Evolutionary conservation across 2,888 invertebrate species (phyloP), one percentile per base, ranked within the genome.

Genomic region (Ophraella communa): DNA sequence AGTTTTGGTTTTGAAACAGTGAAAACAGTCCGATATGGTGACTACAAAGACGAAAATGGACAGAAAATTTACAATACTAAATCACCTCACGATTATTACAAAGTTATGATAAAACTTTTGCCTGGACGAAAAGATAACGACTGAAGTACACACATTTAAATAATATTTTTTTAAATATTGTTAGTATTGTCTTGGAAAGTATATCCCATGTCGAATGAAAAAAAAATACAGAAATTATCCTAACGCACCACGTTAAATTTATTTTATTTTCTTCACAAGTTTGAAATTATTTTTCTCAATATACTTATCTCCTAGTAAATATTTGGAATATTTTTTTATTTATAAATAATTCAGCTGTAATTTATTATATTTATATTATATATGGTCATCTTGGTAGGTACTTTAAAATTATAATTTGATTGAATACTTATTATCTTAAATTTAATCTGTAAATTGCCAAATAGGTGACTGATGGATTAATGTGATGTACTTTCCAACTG

Each of bases 41-140:
- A 92, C 66, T 89, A 91, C 77, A 85, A 86, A 58, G 89, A 91
- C 74, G 85, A 84, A 53, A 76, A 80, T 33, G 90, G 88, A 0
- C 76, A 81, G 21, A 87, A 86, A 11, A 84, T 90, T 8, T 89
- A 93, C 77, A 82, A 87, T 72, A 85, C 86, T 1, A 84, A 86
- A 7, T 84, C 88, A 0, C 93, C 93, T 0, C 93, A 94, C 74
- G 87, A 89, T 61, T 88, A 89, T 24, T 85, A 93, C 47, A 89
- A 90, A 75, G 85, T 92, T 59, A 88, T 92, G 86, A 84, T 74
- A 1, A 79, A 78, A 67, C 53, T 69, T 18, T 61, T 74, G 27
- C 66, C 64, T 18, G 45, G 27, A 44, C 58, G 54, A 62, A 60
- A 57, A 17, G 60, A 56, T 42, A 59, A 51, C 33, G 62, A 65